A percentile compares a stretch with the other conserved stretches of the same genome.
Conservation (phyloP, 2,797 vertebrate species). For the Muraenolepis orangiensis region DNA sequence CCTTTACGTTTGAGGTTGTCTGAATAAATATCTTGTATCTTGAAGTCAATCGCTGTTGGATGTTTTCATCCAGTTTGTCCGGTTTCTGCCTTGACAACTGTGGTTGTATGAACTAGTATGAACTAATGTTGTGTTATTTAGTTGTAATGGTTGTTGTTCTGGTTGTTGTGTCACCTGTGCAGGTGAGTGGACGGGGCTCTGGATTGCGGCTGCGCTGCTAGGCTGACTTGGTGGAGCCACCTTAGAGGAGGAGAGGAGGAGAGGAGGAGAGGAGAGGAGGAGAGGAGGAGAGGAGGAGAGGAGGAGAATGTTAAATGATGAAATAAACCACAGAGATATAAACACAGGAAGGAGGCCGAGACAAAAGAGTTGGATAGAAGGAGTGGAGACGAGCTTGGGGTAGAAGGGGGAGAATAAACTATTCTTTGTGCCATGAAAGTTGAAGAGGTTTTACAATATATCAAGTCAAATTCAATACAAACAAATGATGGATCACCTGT, state of each 20-base stretch:
- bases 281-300: not conserved
- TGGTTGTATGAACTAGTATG: no score
- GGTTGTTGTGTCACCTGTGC: constrained; percentile 78
- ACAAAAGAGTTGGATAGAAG: not conserved
- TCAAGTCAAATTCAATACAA: not conserved
- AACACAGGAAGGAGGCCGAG: not conserved
- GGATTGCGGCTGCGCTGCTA: constrained; percentile 50
- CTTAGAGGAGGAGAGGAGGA: constrained; percentile 27
- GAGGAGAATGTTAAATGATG: constrained; percentile 2
- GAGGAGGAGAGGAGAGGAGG: constrained; percentile 3
- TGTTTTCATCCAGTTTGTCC: not conserved
- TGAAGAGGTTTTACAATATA: not conserved
- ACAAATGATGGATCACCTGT: not conserved
- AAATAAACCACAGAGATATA: no score
- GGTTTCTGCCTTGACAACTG: not conserved
- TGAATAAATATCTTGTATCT: no score
- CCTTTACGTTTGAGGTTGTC: not conserved
- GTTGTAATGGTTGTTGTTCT: not conserved
- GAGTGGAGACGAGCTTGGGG: not conserved
- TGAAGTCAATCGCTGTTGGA: not conserved
- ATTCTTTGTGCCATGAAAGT: not conserved
- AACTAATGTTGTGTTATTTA: not conserved
- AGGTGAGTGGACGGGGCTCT: constrained; percentile 65
- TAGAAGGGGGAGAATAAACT: not conserved
- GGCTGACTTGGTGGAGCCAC: constrained; percentile 49